Conservation (phyloP, 2,113 vertebrate species). For the Oreochromis niloticus region DNA sequence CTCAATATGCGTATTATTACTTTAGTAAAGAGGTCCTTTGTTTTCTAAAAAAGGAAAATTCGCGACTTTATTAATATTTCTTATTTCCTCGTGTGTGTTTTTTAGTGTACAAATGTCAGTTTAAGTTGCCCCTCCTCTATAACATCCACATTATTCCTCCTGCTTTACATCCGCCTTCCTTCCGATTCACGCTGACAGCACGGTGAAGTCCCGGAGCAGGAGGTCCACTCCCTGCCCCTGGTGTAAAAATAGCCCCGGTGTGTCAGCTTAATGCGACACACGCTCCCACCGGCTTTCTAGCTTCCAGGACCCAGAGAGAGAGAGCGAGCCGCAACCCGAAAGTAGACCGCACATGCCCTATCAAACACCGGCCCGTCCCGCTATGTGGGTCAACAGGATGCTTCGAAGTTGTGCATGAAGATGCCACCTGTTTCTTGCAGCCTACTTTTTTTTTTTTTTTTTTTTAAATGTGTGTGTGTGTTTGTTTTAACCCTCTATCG, state of each 20-base stretch:
- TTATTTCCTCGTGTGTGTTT: background rate
- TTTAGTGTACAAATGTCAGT: background rate
- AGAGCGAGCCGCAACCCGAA: background rate
- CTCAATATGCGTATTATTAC: background rate
- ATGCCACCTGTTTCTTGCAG: slow-evolving; percentile 44
- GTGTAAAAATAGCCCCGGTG: slow-evolving; percentile 63
- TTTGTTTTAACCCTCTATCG: background rate
- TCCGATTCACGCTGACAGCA: slow-evolving; percentile 39
- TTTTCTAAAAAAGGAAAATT: background rate
- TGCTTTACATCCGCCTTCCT: background rate
- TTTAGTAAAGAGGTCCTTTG: background rate
- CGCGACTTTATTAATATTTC: background rate
- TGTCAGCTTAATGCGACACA: slow-evolving; percentile 59
- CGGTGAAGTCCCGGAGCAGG: slow-evolving; percentile 53
- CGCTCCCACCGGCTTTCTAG: background rate
- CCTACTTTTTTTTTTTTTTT: background rate
- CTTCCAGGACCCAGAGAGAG: background rate
- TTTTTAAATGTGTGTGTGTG: background rate
- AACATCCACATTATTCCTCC: background rate
- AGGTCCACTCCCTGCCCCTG: slow-evolving; percentile 35
- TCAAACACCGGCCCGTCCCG: background rate
- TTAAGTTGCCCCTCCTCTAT: background rate
- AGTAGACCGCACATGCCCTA: background rate
- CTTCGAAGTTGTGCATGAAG: background rate
- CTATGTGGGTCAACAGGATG: slow-evolving; percentile 35